Evolutionary conservation across 2,113 vertebrate species (phyloP).

Genomic region (Silurus asotus): DNA sequence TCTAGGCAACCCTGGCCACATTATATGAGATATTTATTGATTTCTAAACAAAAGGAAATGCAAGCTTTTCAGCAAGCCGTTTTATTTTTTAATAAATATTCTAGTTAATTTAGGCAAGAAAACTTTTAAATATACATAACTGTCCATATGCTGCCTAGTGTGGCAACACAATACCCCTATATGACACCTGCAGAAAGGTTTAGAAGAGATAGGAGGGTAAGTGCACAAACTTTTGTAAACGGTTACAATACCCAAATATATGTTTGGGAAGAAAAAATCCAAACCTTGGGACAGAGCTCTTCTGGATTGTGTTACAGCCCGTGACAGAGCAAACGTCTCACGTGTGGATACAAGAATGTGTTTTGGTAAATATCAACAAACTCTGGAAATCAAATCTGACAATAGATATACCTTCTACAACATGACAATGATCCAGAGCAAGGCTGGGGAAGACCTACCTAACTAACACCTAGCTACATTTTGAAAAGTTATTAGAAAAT

Average conservation of each 20-base stretch:
- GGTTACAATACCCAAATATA: neutral
- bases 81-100: too few relatives aligned
- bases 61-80: too few relatives aligned
- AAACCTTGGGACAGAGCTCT: neutral
- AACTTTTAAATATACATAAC: neutral
- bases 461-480: neutral
- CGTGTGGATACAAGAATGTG: neutral
- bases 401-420: neutral
- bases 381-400: neutral
- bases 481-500: neutral
- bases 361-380: neutral
- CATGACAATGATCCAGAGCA: neutral
- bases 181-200: neutral
- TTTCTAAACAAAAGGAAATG: neutral
- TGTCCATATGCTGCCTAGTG: too few relatives aligned
- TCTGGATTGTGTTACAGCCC: neutral
- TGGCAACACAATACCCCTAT: neutral
- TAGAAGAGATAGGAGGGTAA: neutral
- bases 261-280: neutral
- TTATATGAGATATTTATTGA: neutral
- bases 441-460: neutral
- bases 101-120: neutral
- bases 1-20: neutral
- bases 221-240: neutral
- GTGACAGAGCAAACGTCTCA: neutral